Conservation (phyloP, 2,113 vertebrate species). For the Pantherophis guttatus region DNA sequence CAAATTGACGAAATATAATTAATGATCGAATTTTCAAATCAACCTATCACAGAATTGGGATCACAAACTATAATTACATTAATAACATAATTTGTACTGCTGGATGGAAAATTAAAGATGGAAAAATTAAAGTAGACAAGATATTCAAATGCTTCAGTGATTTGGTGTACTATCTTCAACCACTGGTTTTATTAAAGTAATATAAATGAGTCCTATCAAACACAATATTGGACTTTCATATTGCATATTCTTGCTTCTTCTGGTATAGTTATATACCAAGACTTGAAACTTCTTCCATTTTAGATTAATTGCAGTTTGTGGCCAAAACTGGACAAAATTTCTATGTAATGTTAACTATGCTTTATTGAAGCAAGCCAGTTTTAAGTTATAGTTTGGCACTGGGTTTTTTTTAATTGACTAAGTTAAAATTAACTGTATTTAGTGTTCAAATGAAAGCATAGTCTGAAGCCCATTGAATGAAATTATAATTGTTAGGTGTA, state of each 20-base stretch:
- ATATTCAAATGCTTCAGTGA: not conserved
- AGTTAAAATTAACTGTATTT: not conserved
- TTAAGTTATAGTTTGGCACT: not conserved
- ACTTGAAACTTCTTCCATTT: not conserved
- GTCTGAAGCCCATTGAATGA: not conserved
- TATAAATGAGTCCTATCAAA: not conserved
- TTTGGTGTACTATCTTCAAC: not conserved
- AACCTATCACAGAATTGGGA: not conserved
- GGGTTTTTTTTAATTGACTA: not conserved
- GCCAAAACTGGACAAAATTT: not conserved
- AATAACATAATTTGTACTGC: not conserved
- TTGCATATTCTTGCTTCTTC: not conserved
- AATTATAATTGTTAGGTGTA: not conserved
- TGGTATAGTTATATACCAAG: not conserved
- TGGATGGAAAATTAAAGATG: not conserved
- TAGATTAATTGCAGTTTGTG: not conserved
- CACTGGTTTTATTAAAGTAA: not conserved
- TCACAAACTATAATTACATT: not conserved
- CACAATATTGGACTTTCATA: not conserved
- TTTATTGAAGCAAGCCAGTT: not conserved
- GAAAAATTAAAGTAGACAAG: not conserved
- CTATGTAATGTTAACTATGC: not conserved
- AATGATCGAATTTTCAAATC: not conserved
- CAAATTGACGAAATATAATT: not conserved
- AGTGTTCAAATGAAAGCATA: not conserved